Base-by-base conservation (phyloP, 2,797 vertebrate species). In the Enteromius radiatus region DNA sequence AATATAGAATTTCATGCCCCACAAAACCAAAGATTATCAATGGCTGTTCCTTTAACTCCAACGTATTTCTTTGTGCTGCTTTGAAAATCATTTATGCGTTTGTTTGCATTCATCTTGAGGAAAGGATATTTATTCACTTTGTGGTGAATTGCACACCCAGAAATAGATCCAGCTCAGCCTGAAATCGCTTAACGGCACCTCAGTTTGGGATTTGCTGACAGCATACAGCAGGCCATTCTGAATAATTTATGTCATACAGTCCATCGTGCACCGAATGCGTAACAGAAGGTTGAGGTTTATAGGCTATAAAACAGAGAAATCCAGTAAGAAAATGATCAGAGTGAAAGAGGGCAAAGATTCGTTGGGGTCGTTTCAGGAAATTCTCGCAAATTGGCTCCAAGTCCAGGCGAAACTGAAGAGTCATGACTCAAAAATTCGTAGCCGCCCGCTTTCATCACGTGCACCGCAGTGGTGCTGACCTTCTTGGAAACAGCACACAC, bases 221-320 rank as follows among this genome's bases (percentile, higher is more conserved):
- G 77, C 47, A 52, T 80, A 77, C 52, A 47, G 73, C 67, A 56
- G 65, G 56, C 67, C 77, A 61, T 79, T 80, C 71, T 81, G 77
- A 80, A 83, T 85, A 85, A 87, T 87, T 80, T 80, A 85, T 82
- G 63, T 80, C 45, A 63, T 76, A 43, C 43, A 73, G 79, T 77
- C 67, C 79, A 77, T 85, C 78, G 84, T 85, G 84, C 74, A 69
- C 23, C 26, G 78, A 84, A 84, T 77, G 68, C 74, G 45, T 71
- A 77, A 81, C 33, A 65, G 65, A 77, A 77, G 64, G 74, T 77
- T 77, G 74, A 59, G 38, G 64, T 83, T 77, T 83, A 76, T 33
- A 70, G 81, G 28, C 81, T 69, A 77, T 83, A 61, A 77, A 83
- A 77, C 63, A 77, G 64, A 69, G 21, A 59, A 56, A 70, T 61